Evolutionary conservation across 2,797 vertebrate genomes (phyloP).

Genomic region (Sphenodon punctatus): DNA sequence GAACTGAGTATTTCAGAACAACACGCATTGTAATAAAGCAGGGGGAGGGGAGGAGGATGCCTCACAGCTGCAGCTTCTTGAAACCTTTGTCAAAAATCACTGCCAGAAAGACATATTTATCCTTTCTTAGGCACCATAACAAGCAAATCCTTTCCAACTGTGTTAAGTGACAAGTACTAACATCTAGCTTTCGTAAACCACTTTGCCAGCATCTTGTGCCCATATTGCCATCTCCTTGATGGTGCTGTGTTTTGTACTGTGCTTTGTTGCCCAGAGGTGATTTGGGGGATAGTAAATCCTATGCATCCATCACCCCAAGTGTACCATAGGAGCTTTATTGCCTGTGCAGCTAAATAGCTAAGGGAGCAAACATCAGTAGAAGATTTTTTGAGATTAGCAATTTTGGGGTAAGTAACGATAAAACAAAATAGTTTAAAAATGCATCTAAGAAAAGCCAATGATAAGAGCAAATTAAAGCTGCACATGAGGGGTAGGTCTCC

Average conservation of each 20-base stretch:
- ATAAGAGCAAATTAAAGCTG: no score
- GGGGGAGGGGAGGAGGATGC: constrained; percentile 49
- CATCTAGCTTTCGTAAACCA: constrained; percentile 5
- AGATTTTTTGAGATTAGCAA: constrained; percentile 2
- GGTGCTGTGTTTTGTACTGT: constrained; percentile 18
- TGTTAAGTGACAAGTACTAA: constrained; percentile 60
- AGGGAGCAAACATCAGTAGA: background rate
- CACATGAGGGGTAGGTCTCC: no score
- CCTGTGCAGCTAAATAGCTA: background rate
- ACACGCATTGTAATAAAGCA: constrained; percentile 75
- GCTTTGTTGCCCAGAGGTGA: background rate
- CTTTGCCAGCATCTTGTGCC: constrained; percentile 41
- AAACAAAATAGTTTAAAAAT: constrained; percentile 1
- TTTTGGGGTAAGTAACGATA: background rate
- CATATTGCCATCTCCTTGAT: constrained; percentile 14
- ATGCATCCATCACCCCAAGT: background rate
- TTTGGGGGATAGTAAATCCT: constrained; percentile 35
- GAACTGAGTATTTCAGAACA: constrained; percentile 82
- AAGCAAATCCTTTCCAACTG: constrained; percentile 58
- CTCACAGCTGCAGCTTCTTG: constrained; percentile 74
- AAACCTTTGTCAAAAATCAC: constrained; percentile 72
- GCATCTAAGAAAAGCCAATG: no score
- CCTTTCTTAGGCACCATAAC: constrained; percentile 64
- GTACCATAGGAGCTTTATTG: constrained; percentile 39
- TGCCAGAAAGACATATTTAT: constrained; percentile 64